phyloP scores from a whole-genome alignment of 2,888 invertebrate species.

The Oxyteleia sp. region DNA sequence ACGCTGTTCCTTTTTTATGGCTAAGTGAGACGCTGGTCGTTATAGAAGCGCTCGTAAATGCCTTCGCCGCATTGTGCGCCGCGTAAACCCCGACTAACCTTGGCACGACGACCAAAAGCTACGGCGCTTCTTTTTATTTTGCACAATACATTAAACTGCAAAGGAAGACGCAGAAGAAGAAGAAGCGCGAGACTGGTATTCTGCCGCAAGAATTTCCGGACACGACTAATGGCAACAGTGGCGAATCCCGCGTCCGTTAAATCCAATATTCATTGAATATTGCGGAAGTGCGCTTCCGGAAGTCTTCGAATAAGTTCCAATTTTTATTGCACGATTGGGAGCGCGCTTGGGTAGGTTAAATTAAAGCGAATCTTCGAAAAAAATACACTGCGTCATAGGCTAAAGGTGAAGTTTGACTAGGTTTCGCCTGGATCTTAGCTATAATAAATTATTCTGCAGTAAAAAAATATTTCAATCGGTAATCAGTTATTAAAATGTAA shows the following conservation, averaged over 20 bases:
- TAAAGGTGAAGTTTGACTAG: not conserved
- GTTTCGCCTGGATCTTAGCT: not conserved
- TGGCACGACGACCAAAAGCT: conserved; percentile 63
- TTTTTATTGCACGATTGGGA: conserved; percentile 11
- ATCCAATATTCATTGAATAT: conserved; percentile 50
- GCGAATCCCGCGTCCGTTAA: conserved; percentile 20
- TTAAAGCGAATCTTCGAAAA: conserved; percentile 22
- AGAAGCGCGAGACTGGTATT: conserved; percentile 24
- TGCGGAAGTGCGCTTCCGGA: conserved; percentile 21
- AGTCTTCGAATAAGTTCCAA: conserved; percentile 12
- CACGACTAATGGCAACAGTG: conserved; percentile 33
- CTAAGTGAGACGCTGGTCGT: conserved; percentile 70
- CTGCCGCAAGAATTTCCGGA: conserved; percentile 37
- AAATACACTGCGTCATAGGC: too few relatives aligned
- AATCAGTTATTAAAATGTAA: too few relatives aligned
- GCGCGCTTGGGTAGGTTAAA: conserved; percentile 1
- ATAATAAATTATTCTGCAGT: too few relatives aligned
- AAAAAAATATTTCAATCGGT: too few relatives aligned
- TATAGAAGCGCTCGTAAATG: conserved; percentile 69
- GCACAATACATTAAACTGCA: conserved; percentile 67
- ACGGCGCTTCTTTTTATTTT: conserved; percentile 53
- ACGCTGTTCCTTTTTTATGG: conserved; percentile 63
- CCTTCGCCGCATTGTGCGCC: conserved; percentile 59
- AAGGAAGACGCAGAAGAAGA: conserved; percentile 39
- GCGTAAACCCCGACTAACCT: conserved; percentile 64